A percentile compares a stretch with the other conserved stretches of the same genome.
Conservation (phyloP, 2,888 invertebrate genomes). For the Drosophila sordidula region DNA sequence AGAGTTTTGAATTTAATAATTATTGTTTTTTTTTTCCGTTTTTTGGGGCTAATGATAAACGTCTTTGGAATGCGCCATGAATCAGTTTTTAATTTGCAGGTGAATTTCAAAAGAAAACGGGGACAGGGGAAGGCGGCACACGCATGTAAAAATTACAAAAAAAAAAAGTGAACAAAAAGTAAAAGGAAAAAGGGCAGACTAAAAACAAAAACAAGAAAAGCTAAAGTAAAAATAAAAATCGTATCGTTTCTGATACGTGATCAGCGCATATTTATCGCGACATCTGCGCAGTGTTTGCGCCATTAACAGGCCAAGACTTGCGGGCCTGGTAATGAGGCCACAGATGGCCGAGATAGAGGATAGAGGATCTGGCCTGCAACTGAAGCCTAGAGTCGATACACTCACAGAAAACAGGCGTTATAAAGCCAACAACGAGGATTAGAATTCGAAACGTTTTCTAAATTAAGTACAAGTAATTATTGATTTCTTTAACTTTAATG, state of each 20-base stretch:
- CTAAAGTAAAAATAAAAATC: slow-evolving; percentile 31
- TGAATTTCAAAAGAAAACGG: slow-evolving; percentile 14
- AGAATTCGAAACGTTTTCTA: no score
- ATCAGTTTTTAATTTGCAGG: slow-evolving; percentile 36
- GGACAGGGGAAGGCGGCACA: slow-evolving; percentile 3
- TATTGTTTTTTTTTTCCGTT: slow-evolving; percentile 11
- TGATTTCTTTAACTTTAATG: no score
- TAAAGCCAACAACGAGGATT: no score
- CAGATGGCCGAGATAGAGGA: slow-evolving; percentile 55
- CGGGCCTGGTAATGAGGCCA: slow-evolving; percentile 71
- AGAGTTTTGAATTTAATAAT: slow-evolving; percentile 41
- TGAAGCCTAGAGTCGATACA: slow-evolving; percentile 13
- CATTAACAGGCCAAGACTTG: slow-evolving; percentile 49
- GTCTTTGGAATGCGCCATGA: slow-evolving; percentile 51
- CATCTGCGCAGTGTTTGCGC: slow-evolving; percentile 57
- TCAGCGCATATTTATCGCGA: slow-evolving; percentile 79
- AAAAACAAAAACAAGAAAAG: neutral
- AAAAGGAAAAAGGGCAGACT: slow-evolving; percentile 11
- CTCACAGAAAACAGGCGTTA: neutral
- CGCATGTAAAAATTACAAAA: slow-evolving; percentile 46
- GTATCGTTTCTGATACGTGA: slow-evolving; percentile 66
- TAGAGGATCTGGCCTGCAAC: slow-evolving; percentile 47
- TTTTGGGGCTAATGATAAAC: slow-evolving; percentile 53
- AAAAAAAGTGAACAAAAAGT: slow-evolving; percentile 3
- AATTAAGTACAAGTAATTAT: no score